Conservation (phyloP, 2,797 vertebrate genomes). For the Pelobates cultripes region DNA sequence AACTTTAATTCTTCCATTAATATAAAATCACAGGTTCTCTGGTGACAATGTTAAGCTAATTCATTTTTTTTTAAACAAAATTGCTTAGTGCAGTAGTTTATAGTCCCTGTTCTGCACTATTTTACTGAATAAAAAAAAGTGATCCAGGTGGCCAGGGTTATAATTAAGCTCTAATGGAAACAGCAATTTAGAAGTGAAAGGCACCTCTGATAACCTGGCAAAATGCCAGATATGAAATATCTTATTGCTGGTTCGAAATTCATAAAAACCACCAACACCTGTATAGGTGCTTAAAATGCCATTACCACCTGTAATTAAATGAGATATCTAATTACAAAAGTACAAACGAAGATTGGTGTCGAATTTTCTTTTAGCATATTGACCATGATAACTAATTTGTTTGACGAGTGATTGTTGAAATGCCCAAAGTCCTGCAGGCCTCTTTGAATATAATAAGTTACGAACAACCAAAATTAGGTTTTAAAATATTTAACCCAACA, state of each 20-base stretch:
- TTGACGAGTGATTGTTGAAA: neutral
- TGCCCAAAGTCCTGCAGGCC: no score
- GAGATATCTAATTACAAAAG: slow-evolving; percentile 68
- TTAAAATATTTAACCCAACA: no score
- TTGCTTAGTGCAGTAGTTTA: slow-evolving; percentile 11
- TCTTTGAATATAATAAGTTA: no score
- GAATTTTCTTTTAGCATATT: neutral
- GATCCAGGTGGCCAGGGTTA: slow-evolving; percentile 62
- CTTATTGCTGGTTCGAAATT: slow-evolving; percentile 67
- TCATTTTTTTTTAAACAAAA: neutral
- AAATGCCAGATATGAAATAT: slow-evolving; percentile 60
- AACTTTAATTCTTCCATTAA: no score
- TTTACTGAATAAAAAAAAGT: slow-evolving; percentile 48
- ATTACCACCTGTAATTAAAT: slow-evolving; percentile 44
- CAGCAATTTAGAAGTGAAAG: slow-evolving; percentile 67
- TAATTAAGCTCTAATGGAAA: slow-evolving; percentile 67
- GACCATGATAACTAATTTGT: neutral
- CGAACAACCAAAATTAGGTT: no score
- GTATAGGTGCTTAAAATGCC: slow-evolving; percentile 36
- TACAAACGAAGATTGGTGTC: slow-evolving; percentile 63
- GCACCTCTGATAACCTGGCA: slow-evolving; percentile 67
- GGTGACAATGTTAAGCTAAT: neutral
- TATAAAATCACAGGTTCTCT: neutral
- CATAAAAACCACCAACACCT: slow-evolving; percentile 60
- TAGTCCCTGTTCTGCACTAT: slow-evolving; percentile 34